Base-by-base conservation (phyloP, 2,797 vertebrate species). In the Octomys mimax region DNA sequence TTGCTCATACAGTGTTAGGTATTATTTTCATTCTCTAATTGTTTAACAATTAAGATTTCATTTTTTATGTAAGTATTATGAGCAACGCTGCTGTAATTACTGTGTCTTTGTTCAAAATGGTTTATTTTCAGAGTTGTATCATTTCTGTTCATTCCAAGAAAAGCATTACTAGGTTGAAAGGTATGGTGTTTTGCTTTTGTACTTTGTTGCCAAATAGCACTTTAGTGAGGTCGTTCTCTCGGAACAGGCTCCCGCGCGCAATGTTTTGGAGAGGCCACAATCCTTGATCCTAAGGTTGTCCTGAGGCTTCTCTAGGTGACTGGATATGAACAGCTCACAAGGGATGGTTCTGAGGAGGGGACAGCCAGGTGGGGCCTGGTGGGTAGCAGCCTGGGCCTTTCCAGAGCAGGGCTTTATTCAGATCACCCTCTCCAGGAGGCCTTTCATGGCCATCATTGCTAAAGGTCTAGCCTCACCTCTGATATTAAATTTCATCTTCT, bases 121-220 rank as follows among this genome's bases (percentile, higher is more conserved):
- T 75, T 93, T 95, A 14, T 92, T 96, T 94, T 88, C 91, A 87
- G 64, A 68, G 52, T 94, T 87, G n/a, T 89, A 80, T 97, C 46
- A 57, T 94, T 95, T 95, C 77, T 92, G 92, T 96, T 12, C 54
- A 46, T 68, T 91, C 83, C 42, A 85, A 94, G 89, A 81, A 87
- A 62, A 97, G 49, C 80, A 49, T 89, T 95, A 77, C 52, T 18
- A 87, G 77, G 54, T 96, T 0, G 11, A 94, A 94, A 95, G 66
- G 33, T 79, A 81, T 8, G 22, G 42, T 46, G 1, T 3, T 92
- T 49, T 39, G 39, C 84, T 71, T 94, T 83, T 82, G 33, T 80
- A 81, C 39, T 16, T 0, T 81, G 22, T 89, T 78, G 33, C 85
- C 89, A 83, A 84, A 73, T 33, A 64, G 87, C 42, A 61, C 86